Evolutionary conservation across 53 echinoderm and acorn worm genomes (phyloP).

Genomic region (Pentamera pediparva): DNA sequence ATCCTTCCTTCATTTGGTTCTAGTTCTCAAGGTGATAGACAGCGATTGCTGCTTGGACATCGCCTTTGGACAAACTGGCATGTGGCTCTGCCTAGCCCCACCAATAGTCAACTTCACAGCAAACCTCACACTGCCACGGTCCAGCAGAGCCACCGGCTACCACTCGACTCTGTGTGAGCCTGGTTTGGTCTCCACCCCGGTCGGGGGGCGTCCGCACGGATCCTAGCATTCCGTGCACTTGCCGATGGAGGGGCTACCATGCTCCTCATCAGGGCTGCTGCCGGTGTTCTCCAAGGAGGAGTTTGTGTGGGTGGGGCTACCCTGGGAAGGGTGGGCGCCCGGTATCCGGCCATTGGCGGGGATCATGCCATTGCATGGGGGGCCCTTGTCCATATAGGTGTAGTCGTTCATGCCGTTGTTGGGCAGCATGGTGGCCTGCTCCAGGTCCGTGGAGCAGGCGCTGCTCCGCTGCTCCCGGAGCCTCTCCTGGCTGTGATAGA

Average conservation of each 20-base stretch:
- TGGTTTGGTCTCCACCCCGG: no score
- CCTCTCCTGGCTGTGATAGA: conserved; percentile 66
- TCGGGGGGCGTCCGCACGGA: neutral
- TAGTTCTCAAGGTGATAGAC: no score
- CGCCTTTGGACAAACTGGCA: no score
- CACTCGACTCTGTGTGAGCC: no score
- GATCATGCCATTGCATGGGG: conserved; percentile 29
- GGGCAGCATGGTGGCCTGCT: conserved; percentile 62
- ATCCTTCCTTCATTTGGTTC: no score
- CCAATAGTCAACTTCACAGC: no score
- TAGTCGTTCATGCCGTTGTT: conserved; percentile 45
- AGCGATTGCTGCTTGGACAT: no score
- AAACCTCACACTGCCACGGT: no score
- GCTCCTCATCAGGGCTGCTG: neutral
- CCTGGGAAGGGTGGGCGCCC: neutral
- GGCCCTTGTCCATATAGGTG: conserved; percentile 36
- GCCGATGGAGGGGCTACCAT: conserved; percentile 41
- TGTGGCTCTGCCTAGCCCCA: no score
- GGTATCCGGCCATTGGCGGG: conserved; percentile 44
- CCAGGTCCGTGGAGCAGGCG: conserved; percentile 49
- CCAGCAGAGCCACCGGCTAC: no score
- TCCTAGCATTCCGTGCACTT: conserved; percentile 78
- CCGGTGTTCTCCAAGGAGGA: neutral
- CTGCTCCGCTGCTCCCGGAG: conserved; percentile 22
- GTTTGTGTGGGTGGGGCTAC: neutral